Evolutionary conservation across 92 coral and sea anemone species (phyloP), one percentile per base, ranked within the genome.

Genomic region (Palythoa grandis): DNA sequence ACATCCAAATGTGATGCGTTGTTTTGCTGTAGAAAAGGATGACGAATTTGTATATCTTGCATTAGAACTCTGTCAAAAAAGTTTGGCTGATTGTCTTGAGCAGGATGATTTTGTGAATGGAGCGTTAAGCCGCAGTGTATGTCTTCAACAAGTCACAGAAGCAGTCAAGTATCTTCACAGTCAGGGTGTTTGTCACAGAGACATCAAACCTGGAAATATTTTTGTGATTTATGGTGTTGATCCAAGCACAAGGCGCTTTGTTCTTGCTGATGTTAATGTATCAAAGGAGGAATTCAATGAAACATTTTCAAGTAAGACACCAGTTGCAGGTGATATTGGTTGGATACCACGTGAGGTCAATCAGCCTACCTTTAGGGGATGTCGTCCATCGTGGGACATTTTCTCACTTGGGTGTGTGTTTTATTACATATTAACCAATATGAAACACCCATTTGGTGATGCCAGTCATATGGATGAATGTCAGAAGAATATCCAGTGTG

Each of bases 371-470:
- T 40, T 19, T 23, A 15, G 12, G 38, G 58, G 17, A 9, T 37
- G 65, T 13, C 77, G 65, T 13, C 77, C 69, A 5, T 47, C 53
- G 19, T 15, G 52, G 56, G 87, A 83, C 17, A 83, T 83, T 83
- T 83, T 83, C 53, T 71, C 87, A 1, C 79, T 83, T 15, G 87
- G 87, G 0, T 83, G 87, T 13, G 78, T 71, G 37, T 70, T 73
- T 52, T 83, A 83, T 77, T 83, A 83, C 70, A 25, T 66, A 0
- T 79, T 83, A 3, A 70, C 87, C 47, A 83, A 83, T 66, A 25
- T 29, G 70, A 73, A 73, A 24, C 87, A 83, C 48, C 87, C 87
- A 8, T 83, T 83, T 17, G 87, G 87, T 2, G 74, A 67, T 66
- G 60, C 53, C 7, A 1, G 1, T 13, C 14, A 66, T 25, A 15